Conservation (phyloP, 2,113 vertebrate genomes). For the Gyps fulvus region DNA sequence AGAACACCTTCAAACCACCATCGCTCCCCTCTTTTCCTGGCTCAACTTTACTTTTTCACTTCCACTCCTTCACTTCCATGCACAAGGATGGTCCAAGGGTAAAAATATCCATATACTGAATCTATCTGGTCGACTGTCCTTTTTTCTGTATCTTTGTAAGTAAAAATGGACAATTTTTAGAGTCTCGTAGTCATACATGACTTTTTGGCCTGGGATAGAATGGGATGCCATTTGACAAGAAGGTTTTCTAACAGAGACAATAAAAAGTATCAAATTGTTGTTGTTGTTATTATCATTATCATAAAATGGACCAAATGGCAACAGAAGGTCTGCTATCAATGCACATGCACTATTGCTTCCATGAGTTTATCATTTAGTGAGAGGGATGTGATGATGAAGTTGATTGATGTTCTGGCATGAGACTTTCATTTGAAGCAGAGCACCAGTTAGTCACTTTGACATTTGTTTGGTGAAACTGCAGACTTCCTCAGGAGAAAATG, state of each 20-base stretch:
- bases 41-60: background rate
- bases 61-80: background rate
- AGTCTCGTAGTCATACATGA: background rate
- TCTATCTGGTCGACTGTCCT: background rate
- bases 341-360: background rate
- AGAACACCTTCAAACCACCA: background rate
- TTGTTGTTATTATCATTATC: background rate
- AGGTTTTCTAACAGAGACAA: background rate
- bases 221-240: background rate
- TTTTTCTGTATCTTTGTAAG: background rate
- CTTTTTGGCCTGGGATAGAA: background rate
- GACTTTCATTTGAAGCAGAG: background rate
- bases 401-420: background rate
- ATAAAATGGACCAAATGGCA: background rate
- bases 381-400: background rate
- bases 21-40: background rate
- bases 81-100: background rate
- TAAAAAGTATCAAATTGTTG: background rate
- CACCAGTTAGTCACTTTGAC: background rate
- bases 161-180: background rate
- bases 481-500: background rate
- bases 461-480: background rate
- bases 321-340: background rate
- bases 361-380: background rate
- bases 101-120: background rate